A percentile compares a stretch with the other conserved stretches of the same genome.
These are phyloP conservation scores for Leucophora obtusa DNA, from an alignment of 2,888 invertebrate species.

Conservation along the genomic window DNA sequence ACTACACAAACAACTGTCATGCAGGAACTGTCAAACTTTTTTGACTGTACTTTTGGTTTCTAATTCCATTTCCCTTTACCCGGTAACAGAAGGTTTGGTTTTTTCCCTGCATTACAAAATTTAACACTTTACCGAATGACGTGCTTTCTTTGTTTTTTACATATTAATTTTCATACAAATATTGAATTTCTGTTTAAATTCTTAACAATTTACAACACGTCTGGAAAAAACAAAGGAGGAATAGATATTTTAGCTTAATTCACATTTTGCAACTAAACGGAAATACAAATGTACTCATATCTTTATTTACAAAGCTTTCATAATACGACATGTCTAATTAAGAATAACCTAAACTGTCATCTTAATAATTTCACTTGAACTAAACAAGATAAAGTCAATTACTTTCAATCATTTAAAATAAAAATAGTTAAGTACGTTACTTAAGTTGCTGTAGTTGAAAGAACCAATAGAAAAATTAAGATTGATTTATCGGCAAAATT, in stretches of 20 bases:
- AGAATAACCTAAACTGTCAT: background rate
- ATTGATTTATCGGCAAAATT: background rate
- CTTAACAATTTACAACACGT: background rate
- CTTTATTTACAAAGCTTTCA: background rate
- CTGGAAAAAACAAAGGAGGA: too few relatives aligned
- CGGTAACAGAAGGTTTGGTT: too few relatives aligned
- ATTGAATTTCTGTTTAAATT: background rate
- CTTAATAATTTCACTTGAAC: conserved; percentile 6
- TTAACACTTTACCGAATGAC: background rate
- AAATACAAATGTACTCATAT: background rate
- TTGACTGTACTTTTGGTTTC: too few relatives aligned
- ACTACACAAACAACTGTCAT: too few relatives aligned
- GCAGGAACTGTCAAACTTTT: too few relatives aligned
- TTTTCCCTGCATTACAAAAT: background rate
- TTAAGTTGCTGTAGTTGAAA: background rate
- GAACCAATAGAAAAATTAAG: background rate
- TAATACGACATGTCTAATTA: background rate
- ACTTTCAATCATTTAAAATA: background rate
- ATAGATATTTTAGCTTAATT: background rate
- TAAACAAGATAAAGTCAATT: conserved; percentile 16
- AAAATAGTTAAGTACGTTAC: too few relatives aligned
- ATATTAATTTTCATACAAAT: background rate
- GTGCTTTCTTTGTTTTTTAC: background rate
- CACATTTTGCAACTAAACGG: background rate
- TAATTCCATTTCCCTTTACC: too few relatives aligned